Evolutionary conservation across 2,113 vertebrate species (phyloP), one percentile per base, ranked within the genome.

Genomic region (Neoarius graeffei): DNA sequence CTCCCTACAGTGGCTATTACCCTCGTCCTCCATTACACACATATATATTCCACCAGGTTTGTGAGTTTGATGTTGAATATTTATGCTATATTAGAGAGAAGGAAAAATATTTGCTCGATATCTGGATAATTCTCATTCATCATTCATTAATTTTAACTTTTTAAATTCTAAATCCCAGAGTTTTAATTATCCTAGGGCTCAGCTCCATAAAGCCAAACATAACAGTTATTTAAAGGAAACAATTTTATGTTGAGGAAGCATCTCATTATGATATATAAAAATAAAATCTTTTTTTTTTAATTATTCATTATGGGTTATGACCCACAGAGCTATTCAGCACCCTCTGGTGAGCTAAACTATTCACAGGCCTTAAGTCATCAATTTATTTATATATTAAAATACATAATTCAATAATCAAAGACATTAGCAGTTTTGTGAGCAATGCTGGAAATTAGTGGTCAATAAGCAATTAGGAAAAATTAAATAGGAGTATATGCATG

Each of bases 331-430:
- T 82, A 62, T 84, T 88, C 73, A 84, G 86, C 86, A 88, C 86
- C 86, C 86, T 88, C 86, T 84, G 81, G 86, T 88, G 86, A 83
- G 57, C 69, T 71, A 84, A 88, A 88, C 81, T 84, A 88, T 71
- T 83, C 35, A 60, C 81, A 84, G 71, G 69, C 59, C 86, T 88
- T 64, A 76, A 85, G 69, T 80, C 83, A 88, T 88, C 73, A 88
- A 80, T 88, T 88, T 80, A 85, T 85, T 88, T 88, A 64, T 80
- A 79, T 82, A 83, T 79, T 82, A 86, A 57, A 83, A 62, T 86
- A 25, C 82, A 50, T 88, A 67, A 84, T 88, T 77, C 81, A 54
- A 85, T 88, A 85, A 85, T 62, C 60, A 80, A 69, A 80, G 59
- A 84, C 62, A 85, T 88, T 80, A 85, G 62, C 74, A 27, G 83